phyloP scores from a whole-genome alignment of 2,797 vertebrate species.

The Monodelphis domestica region DNA sequence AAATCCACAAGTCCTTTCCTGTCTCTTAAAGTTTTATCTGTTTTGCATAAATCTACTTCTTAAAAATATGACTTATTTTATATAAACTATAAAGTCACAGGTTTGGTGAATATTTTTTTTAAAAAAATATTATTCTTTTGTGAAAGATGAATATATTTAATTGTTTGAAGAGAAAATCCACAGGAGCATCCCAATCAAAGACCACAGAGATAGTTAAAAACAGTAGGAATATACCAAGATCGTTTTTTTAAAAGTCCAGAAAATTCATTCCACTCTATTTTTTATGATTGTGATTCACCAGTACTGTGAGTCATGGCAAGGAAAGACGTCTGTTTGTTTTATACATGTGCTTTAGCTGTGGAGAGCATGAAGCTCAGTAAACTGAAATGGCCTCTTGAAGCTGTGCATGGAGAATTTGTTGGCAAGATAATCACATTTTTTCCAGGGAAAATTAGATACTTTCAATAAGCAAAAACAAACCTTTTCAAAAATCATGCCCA shows the following conservation, averaged over 20 bases:
- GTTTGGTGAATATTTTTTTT: neutral
- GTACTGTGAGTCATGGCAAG: neutral
- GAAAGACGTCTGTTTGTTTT: neutral
- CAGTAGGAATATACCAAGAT: neutral
- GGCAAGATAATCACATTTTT: conserved; percentile 9
- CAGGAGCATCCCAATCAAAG: neutral
- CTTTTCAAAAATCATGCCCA: neutral
- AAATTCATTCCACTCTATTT: neutral
- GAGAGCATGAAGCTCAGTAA: neutral
- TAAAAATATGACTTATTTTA: neutral
- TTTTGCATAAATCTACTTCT: neutral
- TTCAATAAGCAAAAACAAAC: conserved; percentile 1
- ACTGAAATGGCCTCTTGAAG: conserved; percentile 1
- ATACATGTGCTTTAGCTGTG: neutral
- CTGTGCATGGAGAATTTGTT: neutral
- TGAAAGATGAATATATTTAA: neutral
- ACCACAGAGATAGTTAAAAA: neutral
- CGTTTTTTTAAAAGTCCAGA: neutral
- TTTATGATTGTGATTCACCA: too few relatives aligned
- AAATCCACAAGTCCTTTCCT: neutral
- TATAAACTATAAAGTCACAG: neutral
- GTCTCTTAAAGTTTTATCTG: neutral
- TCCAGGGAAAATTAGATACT: conserved; percentile 1
- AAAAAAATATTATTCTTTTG: neutral
- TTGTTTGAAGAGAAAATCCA: neutral